phyloP scores from a whole-genome alignment of 2,797 vertebrate species.

The Molossus molossus region DNA sequence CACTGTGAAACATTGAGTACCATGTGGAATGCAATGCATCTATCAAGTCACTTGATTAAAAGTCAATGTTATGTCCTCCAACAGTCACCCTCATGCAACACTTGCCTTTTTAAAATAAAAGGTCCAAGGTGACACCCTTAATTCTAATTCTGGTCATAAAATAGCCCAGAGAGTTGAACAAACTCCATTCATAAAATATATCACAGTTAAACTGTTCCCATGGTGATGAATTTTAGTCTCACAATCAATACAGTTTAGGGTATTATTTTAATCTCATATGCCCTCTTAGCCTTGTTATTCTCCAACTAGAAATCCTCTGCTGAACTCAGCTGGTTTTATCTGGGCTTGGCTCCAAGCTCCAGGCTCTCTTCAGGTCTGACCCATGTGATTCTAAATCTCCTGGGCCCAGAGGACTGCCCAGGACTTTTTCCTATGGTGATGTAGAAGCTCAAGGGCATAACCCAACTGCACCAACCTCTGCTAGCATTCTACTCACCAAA shows the following conservation, averaged over 20 bases:
- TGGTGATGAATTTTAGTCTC: constrained; percentile 15
- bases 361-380: background rate
- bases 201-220: constrained; percentile 18
- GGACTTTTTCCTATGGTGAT: background rate
- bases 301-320: background rate
- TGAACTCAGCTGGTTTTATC: background rate
- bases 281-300: background rate
- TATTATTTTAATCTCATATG: constrained; percentile 27
- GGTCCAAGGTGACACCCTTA: background rate
- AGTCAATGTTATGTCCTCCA: background rate
- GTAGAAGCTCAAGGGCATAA: background rate
- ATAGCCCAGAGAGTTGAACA: background rate
- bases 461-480: background rate
- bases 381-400: background rate
- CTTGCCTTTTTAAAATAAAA: constrained; percentile 50
- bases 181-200: constrained; percentile 59
- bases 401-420: background rate
- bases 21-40: background rate
- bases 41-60: background rate
- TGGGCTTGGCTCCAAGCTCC: background rate
- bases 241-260: background rate
- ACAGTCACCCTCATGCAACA: background rate
- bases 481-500: background rate
- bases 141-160: constrained; percentile 43
- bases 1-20: background rate